phyloP scores from a whole-genome alignment of 2,888 invertebrate genomes.

The Drosophila nr. medialis region DNA sequence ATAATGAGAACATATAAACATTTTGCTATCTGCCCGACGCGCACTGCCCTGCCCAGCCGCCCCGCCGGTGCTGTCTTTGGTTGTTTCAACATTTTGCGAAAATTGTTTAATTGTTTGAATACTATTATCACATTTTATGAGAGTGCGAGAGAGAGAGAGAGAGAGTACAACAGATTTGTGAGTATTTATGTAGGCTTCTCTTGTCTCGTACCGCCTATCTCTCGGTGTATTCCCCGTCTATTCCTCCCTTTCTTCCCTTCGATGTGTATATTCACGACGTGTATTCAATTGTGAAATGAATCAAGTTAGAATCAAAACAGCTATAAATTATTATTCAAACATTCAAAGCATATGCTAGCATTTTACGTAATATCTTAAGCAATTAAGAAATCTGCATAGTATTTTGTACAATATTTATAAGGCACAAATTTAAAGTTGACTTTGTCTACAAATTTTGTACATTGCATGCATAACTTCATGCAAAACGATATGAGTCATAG shows the following conservation, averaged over 20 bases:
- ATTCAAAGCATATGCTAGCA: slow-evolving; percentile 50
- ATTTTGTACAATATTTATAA: slow-evolving; percentile 43
- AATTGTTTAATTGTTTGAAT: slow-evolving; percentile 77
- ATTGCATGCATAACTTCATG: no score
- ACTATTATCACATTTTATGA: slow-evolving; percentile 75
- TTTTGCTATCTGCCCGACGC: slow-evolving; percentile 62
- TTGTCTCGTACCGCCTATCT: slow-evolving; percentile 32
- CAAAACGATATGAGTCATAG: not conserved
- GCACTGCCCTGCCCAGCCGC: slow-evolving; percentile 1
- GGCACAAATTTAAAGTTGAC: slow-evolving; percentile 49
- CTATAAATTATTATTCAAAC: slow-evolving; percentile 57
- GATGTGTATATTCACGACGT: slow-evolving; percentile 39
- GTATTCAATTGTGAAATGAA: slow-evolving; percentile 50
- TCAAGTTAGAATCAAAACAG: slow-evolving; percentile 49
- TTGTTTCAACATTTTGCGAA: slow-evolving; percentile 75
- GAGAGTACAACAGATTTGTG: slow-evolving; percentile 4
- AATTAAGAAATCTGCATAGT: slow-evolving; percentile 67
- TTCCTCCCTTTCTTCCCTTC: not conserved
- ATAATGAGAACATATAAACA: slow-evolving; percentile 78
- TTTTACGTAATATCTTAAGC: slow-evolving; percentile 21
- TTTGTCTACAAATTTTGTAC: slow-evolving; percentile 1
- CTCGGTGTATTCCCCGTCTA: slow-evolving; percentile 2
- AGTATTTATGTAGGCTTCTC: slow-evolving; percentile 17
- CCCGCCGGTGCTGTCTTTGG: slow-evolving; percentile 24
- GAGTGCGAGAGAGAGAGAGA: slow-evolving; percentile 15